Evolutionary conservation across 2,797 vertebrate species (phyloP).

Genomic region (Myotis daubentonii): DNA sequence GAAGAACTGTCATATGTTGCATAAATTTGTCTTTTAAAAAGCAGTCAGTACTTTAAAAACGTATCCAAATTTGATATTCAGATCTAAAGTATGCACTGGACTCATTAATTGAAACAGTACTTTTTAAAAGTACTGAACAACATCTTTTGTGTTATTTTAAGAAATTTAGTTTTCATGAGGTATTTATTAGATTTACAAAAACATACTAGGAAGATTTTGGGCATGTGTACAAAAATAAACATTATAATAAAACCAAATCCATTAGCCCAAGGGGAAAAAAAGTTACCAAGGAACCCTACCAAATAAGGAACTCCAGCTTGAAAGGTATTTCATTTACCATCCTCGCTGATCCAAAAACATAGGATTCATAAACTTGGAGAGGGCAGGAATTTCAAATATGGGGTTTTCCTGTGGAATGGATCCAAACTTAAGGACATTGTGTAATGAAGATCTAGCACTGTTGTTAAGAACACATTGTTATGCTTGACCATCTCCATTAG

Average conservation of each 20-base stretch:
- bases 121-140: not conserved
- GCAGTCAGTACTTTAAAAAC: not conserved
- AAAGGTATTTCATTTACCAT: slow-evolving; percentile 54
- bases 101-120: slow-evolving; percentile 23
- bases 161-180: slow-evolving; percentile 50
- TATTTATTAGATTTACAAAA: slow-evolving; percentile 68
- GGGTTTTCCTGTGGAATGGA: not conserved
- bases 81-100: slow-evolving; percentile 1
- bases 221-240: slow-evolving; percentile 58
- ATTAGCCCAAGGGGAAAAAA: slow-evolving; percentile 29
- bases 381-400: not conserved
- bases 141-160: slow-evolving; percentile 60
- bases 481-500: not conserved
- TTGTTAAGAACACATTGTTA: not conserved
- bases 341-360: slow-evolving; percentile 24
- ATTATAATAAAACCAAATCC: slow-evolving; percentile 44
- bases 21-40: slow-evolving; percentile 23
- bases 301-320: slow-evolving; percentile 47
- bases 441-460: not conserved
- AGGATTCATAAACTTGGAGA: not conserved
- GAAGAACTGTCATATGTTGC: not conserved
- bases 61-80: slow-evolving; percentile 2
- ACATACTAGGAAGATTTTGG: slow-evolving; percentile 23
- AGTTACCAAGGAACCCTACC: slow-evolving; percentile 22
- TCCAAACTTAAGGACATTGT: not conserved